These are phyloP conservation scores for Chloroceryle amazona DNA, from an alignment of 2,797 vertebrate genomes.

Conservation along the genomic window DNA sequence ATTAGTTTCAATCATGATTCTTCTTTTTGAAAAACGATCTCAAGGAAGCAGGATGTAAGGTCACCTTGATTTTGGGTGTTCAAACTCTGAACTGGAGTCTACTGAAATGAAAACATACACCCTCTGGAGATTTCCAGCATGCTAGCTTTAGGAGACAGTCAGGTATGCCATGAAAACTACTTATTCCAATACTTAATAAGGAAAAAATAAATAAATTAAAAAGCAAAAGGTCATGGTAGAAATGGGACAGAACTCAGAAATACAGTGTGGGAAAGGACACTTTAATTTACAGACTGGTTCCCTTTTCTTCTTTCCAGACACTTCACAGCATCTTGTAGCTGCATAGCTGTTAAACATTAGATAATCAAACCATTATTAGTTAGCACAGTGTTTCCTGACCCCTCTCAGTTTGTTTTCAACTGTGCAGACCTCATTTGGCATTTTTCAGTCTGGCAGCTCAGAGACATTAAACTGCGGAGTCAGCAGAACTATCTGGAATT, in stretches of 20 bases:
- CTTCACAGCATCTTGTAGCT: not conserved
- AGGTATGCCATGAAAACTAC: not conserved
- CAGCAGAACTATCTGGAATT: constrained; percentile 68
- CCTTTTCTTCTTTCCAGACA: not conserved
- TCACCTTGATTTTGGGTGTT: not conserved
- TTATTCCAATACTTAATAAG: not conserved
- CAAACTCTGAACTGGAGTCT: not conserved
- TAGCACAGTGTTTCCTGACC: constrained; percentile 35
- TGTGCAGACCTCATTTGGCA: constrained; percentile 29
- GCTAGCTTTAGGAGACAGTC: not conserved
- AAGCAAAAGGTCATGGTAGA: not conserved
- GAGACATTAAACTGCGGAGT: constrained; percentile 51
- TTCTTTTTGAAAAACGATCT: not conserved
- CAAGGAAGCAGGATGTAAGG: not conserved
- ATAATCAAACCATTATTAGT: constrained; percentile 9
- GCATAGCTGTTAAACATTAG: not conserved
- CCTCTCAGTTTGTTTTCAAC: not conserved
- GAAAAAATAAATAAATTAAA: too few relatives aligned
- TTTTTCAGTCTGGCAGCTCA: constrained; percentile 52
- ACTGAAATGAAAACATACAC: not conserved
- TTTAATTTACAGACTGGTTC: not conserved
- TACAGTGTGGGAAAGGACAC: not conserved
- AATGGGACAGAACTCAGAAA: not conserved
- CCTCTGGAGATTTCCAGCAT: not conserved
- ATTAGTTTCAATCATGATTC: not conserved